phyloP scores from a whole-genome alignment of 2,797 vertebrate species.

The Mallotus villosus region DNA sequence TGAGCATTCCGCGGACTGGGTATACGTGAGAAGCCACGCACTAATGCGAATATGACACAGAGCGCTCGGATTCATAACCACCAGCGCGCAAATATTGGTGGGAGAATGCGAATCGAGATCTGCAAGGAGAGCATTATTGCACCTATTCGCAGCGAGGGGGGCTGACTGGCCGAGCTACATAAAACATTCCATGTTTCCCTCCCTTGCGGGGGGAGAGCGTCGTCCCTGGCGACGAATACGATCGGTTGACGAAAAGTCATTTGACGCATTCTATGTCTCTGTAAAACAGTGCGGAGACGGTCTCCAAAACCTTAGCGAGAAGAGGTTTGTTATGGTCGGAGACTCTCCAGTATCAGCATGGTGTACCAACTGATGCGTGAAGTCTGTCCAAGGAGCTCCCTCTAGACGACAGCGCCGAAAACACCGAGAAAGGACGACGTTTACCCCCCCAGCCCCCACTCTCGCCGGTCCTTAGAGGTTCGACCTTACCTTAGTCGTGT shows the following conservation, averaged over 20 bases:
- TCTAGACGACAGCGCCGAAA: constrained; percentile 70
- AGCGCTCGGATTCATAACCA: constrained; percentile 33
- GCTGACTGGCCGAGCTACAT: constrained; percentile 31
- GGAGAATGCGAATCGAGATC: constrained; percentile 40
- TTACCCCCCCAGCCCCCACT: constrained; percentile 35
- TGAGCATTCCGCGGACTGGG: constrained; percentile 31
- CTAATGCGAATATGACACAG: constrained; percentile 27
- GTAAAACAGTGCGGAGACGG: constrained; percentile 47
- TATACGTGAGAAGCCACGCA: constrained; percentile 26
- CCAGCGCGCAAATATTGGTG: constrained; percentile 40
- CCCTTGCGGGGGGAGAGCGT: constrained; percentile 41
- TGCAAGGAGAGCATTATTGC: constrained; percentile 57
- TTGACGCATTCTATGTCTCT: constrained; percentile 28
- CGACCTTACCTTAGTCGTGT: constrained; percentile 78
- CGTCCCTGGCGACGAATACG: constrained; percentile 27
- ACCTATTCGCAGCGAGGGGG: constrained; percentile 52
- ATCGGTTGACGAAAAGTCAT: constrained; percentile 21
- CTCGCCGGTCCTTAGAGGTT: constrained; percentile 48
- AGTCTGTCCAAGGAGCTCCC: constrained; percentile 69
- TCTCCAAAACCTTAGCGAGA: constrained; percentile 49
- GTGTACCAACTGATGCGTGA: constrained; percentile 82
- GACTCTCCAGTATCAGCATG: constrained; percentile 70
- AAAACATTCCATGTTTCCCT: constrained; percentile 41
- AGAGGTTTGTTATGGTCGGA: constrained; percentile 71
- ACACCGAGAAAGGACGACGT: constrained; percentile 74